Conservation (phyloP, 1,140 invertebrate genomes). For the Metaphire vulgaris region DNA sequence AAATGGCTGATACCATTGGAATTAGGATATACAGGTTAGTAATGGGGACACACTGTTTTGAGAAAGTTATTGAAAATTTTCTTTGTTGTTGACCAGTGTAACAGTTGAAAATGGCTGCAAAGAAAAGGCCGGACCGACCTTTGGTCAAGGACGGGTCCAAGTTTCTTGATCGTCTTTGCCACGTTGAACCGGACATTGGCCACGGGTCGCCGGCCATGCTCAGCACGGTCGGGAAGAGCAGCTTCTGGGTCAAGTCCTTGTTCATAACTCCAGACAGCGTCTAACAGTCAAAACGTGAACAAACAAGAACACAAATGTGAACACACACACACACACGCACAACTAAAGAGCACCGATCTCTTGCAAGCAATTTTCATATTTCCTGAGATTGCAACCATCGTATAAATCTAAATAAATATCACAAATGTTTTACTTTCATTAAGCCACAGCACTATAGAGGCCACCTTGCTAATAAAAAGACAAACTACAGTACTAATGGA, state of each 20-base stretch:
- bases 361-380: background rate
- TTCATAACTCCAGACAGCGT: background rate
- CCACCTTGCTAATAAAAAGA: background rate
- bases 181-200: slow-evolving; percentile 21
- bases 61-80: too few relatives aligned
- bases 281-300: background rate
- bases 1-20: too few relatives aligned
- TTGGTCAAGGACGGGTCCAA: slow-evolving; percentile 8
- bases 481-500: background rate
- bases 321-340: background rate
- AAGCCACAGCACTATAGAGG: background rate
- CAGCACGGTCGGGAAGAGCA: background rate
- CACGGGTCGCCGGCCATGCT: slow-evolving; percentile 8
- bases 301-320: background rate
- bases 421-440: background rate
- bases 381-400: background rate
- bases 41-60: too few relatives aligned
- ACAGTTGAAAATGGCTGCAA: too few relatives aligned
- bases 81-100: too few relatives aligned
- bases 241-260: slow-evolving; percentile 9
- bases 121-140: too few relatives aligned
- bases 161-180: slow-evolving; percentile 4
- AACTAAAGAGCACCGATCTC: background rate
- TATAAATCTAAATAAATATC: background rate
- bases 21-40: too few relatives aligned